Evolutionary conservation across 92 coral and sea anemone species (phyloP), one percentile per base, ranked within the genome.

Genomic region (Metridium senile): DNA sequence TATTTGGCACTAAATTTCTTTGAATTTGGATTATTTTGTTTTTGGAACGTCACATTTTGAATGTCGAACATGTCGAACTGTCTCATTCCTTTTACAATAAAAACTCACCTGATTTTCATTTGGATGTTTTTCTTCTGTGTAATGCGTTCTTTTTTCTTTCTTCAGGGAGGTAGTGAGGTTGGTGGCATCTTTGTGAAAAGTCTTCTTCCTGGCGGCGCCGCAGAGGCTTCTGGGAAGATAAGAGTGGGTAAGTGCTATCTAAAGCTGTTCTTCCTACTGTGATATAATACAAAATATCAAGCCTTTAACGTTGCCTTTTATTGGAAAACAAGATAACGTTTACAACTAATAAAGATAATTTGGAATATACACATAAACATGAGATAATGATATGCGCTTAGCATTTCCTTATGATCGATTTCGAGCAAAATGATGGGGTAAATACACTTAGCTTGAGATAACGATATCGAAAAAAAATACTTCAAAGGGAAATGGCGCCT

Each of bases 171-270:
- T 19, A 86, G 89, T n/a, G 99, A 96, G 39, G 85, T 96, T 34
- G 97, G 93, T 49, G 99, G 99, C 11, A 93, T 96, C 63, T 96
- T 80, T 69, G 99, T 96, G 26, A 92, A 86, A 69, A 87, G 96
- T 9, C 82, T 96, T 26, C 87, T 96, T 20, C 99, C 99, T 13
- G 99, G 98, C 0, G 99, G 99, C 39, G 99, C 99, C 8, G 99
- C 99, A 0, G 99, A 96, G 49, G 98, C 97, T 1, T 87, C 95
- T 33, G 97, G 98, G n/a, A 86, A 84, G 79, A 87, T 96, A 33
- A 78, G 70, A 84, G 85, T 86, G 33, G 98, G 98, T 79, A 30
- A 58, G 84, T 79, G 26, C 1, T 0, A 49, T 43, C 1, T 28
- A 17, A 1, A 33, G 19, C 16, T 28, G 26, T 2, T 2, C 58